Base-by-base conservation (phyloP, 2,113 vertebrate genomes). In the Alces alces region DNA sequence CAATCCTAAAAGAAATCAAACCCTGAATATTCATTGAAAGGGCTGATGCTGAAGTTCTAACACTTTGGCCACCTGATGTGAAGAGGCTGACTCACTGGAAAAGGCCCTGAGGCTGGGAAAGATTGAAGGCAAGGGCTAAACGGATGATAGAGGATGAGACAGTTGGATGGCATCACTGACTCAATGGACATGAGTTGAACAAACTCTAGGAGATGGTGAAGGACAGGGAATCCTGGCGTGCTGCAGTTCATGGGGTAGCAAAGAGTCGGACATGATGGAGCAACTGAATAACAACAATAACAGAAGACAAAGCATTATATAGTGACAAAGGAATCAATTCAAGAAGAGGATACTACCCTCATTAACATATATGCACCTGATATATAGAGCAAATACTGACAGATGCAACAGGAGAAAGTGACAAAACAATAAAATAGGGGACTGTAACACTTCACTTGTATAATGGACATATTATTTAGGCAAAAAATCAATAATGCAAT, bases 221-320 rank as follows among this genome's bases (percentile, higher is more conserved):
- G n/a, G 64, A 66, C 33, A n/a, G 16, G 16, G 64, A 36, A 70
- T 70, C n/a, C n/a, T 70, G 64, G 17, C 1, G 2, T 70, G n/a
- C 64, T 36, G 17, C 64, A 70, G 64, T 70, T 36, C n/a, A 36
- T 70, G 64, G n/a, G n/a, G 17, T 36, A 11, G n/a, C 64, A 36
- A 36, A 70, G 33, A 36, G n/a, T 70, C 0, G 0, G n/a, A 70
- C 64, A 70, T 70, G 64, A 70, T 0, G 0, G 64, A 70, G n/a
- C n/a, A 70, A 36, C 19, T 70, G n/a, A 70, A 70, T 17, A 70
- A 30, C 13, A 61, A 36, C 4, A 70, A n/a, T 78, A 47, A 79
- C 76, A 79, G 43, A 47, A 79, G 76, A 17, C 43, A 79, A 47
- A 50, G 15, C 45, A 79, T 30, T 79, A 79, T 50, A 33, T 19